Percentiles rank a stretch among this genome's conserved stretches.
Conservation (phyloP, 2,888 invertebrate species). For the Brachylomia viminalis region DNA sequence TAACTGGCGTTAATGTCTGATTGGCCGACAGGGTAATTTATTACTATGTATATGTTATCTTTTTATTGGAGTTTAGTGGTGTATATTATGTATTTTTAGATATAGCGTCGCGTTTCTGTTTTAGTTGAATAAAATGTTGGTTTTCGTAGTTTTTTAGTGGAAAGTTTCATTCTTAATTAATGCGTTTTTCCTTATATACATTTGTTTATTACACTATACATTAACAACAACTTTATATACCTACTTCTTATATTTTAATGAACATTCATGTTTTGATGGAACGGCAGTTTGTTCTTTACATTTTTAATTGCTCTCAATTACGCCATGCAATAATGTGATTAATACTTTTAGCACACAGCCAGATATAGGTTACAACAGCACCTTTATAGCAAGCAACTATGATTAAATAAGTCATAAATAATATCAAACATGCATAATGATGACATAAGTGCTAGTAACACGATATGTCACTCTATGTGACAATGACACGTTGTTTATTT, state of each 20-base stretch:
- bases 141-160: constrained; percentile 27
- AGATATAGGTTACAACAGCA: background rate
- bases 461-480: no score
- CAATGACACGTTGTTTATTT: constrained; percentile 30
- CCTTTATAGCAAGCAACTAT: background rate
- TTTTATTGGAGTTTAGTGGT: constrained; percentile 52
- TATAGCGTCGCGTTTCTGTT: constrained; percentile 24
- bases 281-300: no score
- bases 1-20: constrained; percentile 60
- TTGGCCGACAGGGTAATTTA: constrained; percentile 55
- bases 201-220: constrained; percentile 2
- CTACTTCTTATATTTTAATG: background rate
- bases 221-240: background rate
- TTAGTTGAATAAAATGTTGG: constrained; percentile 7
- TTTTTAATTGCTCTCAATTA: background rate
- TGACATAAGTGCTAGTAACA: constrained; percentile 21
- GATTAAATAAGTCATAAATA: constrained; percentile 33
- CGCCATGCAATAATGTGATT: background rate
- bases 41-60: constrained; percentile 49
- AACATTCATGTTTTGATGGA: background rate
- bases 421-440: constrained; percentile 6
- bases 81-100: constrained; percentile 31
- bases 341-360: background rate
- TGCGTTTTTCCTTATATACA: constrained; percentile 6
- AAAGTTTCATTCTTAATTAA: constrained; percentile 32